phyloP scores from a whole-genome alignment of 2,113 vertebrate species.

The Aphyosemion australe region DNA sequence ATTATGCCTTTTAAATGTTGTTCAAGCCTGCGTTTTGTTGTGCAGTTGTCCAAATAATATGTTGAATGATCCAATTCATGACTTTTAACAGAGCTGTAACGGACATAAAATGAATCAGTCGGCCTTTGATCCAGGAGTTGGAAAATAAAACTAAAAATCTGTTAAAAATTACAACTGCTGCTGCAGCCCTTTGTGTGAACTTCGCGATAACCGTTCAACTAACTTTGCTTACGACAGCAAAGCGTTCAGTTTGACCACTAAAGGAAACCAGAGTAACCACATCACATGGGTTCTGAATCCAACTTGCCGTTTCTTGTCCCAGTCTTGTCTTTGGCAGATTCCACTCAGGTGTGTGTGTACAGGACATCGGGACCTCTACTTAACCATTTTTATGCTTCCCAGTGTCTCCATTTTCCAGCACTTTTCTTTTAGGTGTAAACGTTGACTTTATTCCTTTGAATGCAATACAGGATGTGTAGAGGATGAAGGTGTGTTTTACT shows the following conservation, averaged over 20 bases:
- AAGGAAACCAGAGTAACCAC: conserved; percentile 26
- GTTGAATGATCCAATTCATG: too few relatives aligned
- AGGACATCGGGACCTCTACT: conserved; percentile 35
- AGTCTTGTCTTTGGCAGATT: conserved; percentile 43
- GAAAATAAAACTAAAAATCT: not conserved
- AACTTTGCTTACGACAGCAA: conserved; percentile 27
- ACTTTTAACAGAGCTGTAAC: not conserved
- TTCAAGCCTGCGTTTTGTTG: too few relatives aligned
- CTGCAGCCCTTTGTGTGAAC: not conserved
- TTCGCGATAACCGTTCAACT: conserved; percentile 30
- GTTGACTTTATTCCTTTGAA: not conserved
- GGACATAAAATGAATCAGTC: too few relatives aligned
- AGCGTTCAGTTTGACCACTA: not conserved
- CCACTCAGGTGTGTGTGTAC: conserved; percentile 54
- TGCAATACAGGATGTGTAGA: not conserved
- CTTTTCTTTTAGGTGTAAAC: not conserved
- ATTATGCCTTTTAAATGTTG: too few relatives aligned
- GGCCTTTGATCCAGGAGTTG: too few relatives aligned
- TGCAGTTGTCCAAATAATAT: too few relatives aligned
- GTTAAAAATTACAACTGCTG: conserved; percentile 21
- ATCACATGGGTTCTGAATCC: not conserved
- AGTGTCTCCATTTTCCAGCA: conserved; percentile 2
- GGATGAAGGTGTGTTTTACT: not conserved
- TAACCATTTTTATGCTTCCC: not conserved
- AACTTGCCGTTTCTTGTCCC: not conserved